Conservation (phyloP, 2,113 vertebrate species). For the Bufo bufo region DNA sequence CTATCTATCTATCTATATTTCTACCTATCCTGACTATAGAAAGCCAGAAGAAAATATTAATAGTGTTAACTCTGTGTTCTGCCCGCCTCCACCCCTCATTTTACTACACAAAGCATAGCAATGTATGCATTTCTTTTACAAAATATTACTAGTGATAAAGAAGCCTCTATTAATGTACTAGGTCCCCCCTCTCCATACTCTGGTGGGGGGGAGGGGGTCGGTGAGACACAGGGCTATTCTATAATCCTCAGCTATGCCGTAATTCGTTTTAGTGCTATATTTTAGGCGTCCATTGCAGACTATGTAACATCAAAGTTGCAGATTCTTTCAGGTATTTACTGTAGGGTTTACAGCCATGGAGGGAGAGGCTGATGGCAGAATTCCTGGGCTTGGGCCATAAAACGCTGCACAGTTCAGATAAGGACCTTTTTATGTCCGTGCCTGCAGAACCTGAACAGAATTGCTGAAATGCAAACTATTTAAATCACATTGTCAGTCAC, state of each 20-base stretch:
- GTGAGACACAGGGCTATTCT: background rate
- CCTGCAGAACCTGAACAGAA: background rate
- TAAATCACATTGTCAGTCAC: background rate
- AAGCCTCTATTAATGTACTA: too few species aligned
- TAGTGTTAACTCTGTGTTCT: background rate
- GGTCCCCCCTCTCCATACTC: background rate
- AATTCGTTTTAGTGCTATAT: background rate
- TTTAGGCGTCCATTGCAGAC: background rate
- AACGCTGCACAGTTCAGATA: slow-evolving; percentile 44
- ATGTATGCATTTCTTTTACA: background rate
- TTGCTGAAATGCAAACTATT: slow-evolving; percentile 2
- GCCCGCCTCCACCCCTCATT: background rate
- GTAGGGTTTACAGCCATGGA: slow-evolving; percentile 23
- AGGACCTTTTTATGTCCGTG: background rate
- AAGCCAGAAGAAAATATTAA: background rate
- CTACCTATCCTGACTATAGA: background rate
- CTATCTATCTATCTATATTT: background rate
- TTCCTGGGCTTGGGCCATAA: slow-evolving; percentile 45
- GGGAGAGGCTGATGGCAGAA: slow-evolving; percentile 8
- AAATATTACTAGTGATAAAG: too few species aligned
- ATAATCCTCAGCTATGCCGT: background rate
- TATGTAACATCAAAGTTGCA: slow-evolving; percentile 22
- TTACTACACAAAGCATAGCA: background rate
- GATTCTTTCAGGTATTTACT: slow-evolving; percentile 38
- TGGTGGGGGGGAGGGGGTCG: background rate